Conservation (phyloP, 1,140 invertebrate species). For the Drosophila pruinosa region DNA sequence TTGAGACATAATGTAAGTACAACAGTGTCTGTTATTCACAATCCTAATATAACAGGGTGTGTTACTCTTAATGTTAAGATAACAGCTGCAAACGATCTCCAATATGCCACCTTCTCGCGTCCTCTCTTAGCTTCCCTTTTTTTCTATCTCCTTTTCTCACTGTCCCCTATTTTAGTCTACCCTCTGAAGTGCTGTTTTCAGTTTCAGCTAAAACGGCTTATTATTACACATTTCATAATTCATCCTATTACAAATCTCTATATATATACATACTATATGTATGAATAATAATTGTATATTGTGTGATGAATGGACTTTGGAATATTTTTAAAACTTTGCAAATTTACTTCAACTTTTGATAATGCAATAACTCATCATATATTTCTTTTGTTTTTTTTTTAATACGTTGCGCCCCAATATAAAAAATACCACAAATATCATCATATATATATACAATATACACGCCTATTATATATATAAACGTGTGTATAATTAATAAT, state of each 20-base stretch:
- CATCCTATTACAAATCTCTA: not conserved
- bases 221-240: not conserved
- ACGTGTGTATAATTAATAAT: slow-evolving; percentile 12
- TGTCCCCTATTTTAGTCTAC: not conserved
- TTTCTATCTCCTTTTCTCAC: not conserved
- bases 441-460: slow-evolving; percentile 12
- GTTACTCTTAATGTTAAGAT: too few relatives aligned
- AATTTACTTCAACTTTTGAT: slow-evolving; percentile 17
- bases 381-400: slow-evolving; percentile 55
- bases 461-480: slow-evolving; percentile 4
- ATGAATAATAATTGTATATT: not conserved
- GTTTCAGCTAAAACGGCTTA: not conserved
- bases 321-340: not conserved
- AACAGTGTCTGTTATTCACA: not conserved
- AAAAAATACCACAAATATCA: slow-evolving; percentile 16
- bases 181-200: not conserved
- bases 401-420: slow-evolving; percentile 15
- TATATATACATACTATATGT: not conserved
- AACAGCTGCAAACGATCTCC: too few relatives aligned
- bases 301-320: slow-evolving; percentile 16
- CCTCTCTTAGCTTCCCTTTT: not conserved
- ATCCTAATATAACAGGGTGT: too few relatives aligned
- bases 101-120: too few relatives aligned
- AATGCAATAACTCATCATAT: slow-evolving; percentile 31
- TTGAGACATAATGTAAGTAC: not conserved